Evolutionary conservation across 1,140 invertebrate genomes (phyloP), one percentile per base, ranked within the genome.

Genomic region (Eupristina koningsbergeri): DNA sequence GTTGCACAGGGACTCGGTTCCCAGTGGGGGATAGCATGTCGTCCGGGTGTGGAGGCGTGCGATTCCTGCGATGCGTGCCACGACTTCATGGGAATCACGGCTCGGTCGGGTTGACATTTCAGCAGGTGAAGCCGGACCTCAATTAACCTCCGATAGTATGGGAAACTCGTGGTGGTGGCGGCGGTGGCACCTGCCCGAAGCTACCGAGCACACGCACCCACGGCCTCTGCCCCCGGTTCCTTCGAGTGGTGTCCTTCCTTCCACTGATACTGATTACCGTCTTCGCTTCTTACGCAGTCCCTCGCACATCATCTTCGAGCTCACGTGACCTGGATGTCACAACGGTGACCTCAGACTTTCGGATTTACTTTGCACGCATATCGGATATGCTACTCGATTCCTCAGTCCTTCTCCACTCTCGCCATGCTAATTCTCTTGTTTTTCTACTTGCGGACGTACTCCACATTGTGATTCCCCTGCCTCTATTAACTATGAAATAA

Each of bases 151-250:
- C 87, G 82, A 80, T 79, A 82, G 79, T 83, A 91, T 91, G 91
- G 89, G 90, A 91, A 92, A 90, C 89, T 85, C 79, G 84, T 88
- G 87, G 67, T 83, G 87, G 67, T 83, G 34, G 78, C 79, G 86
- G 86, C 91, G 34, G 78, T 77, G 86, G 86, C 91, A 91, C 90
- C 91, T 91, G 90, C 86, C 88, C 85, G 89, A 89, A 89, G 39
- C 83, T 85, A 85, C 85, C 84, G 83, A 84, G 74, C 31, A 13
- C 53, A 58, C 13, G 53, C 13, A 13, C 53, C 22, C 26, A 9
- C 29, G 85, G 83, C 83, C 80, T 61, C 61, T 74, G 31, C 17
- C 53, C 22, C 13, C 22, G 5, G 22, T 22, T 19, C 26, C 17
- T 36, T 1, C 19, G 6, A 22, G 22, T 19, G 22, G 39, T 8